phyloP scores from a whole-genome alignment of 2,113 vertebrate genomes.

The Poeciliopsis occidentalis region DNA sequence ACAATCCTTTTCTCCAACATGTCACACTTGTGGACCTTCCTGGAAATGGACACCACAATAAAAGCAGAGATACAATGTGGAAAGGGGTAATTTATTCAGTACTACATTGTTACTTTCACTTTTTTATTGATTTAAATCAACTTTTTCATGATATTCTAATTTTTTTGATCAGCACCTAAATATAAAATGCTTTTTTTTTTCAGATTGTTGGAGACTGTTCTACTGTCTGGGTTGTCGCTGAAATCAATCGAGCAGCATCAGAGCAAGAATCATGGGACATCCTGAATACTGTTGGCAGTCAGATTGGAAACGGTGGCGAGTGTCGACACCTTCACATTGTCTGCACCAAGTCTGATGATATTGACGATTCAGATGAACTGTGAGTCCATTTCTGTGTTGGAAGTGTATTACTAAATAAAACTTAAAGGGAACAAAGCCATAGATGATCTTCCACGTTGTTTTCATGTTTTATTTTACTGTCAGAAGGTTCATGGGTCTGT shows the following conservation, averaged over 20 bases:
- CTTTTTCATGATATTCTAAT: no score
- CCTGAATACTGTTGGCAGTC: constrained; percentile 12
- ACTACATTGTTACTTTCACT: no score
- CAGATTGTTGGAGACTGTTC: constrained; percentile 56
- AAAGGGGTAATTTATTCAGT: constrained; percentile 30
- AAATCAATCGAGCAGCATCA: constrained; percentile 33
- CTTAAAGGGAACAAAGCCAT: neutral
- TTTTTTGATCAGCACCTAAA: neutral
- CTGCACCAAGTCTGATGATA: constrained; percentile 55
- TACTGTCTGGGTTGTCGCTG: constrained; percentile 61
- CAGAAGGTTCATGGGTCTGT: neutral
- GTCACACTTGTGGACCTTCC: constrained; percentile 52
- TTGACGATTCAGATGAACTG: neutral
- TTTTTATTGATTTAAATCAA: no score
- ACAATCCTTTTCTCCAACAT: constrained; percentile 32
- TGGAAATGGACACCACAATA: constrained; percentile 62
- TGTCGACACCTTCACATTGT: constrained; percentile 38
- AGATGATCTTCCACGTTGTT: neutral
- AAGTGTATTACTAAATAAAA: neutral
- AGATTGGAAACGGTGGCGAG: constrained; percentile 56
- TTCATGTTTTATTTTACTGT: neutral
- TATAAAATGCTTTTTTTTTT: neutral
- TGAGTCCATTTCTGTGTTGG: constrained; percentile 7
- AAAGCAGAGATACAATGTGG: constrained; percentile 61
- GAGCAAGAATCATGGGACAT: constrained; percentile 34